Evolutionary conservation across 2,797 vertebrate genomes (phyloP), one percentile per base, ranked within the genome.

Genomic region (Glossophaga mutica): DNA sequence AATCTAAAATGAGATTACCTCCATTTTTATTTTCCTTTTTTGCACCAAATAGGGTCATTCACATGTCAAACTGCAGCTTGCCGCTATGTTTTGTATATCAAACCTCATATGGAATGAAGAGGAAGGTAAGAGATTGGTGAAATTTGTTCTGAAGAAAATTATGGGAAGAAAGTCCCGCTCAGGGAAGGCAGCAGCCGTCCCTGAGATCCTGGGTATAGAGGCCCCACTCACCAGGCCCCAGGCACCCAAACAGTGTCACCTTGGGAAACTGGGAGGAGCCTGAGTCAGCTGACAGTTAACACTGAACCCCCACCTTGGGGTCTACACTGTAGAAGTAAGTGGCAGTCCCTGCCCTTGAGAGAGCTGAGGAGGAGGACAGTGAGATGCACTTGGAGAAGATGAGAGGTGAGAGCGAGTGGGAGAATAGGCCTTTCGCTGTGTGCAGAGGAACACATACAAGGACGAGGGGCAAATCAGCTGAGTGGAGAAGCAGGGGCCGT

Each of bases 41-140:
- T 97, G 0, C 93, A 67, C 87, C 52, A 65, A 96, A 82, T 98
- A 99, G 99, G 99, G 99, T 96, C 99, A 99, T 98, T 99, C 99
- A 42, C 99, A 99, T 97, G 99, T 99, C 97, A 99, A 99, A 97
- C 99, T 99, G 93, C 99, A 99, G 98, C 99, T 99, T 92, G 99
- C 99, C 50, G 99, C 99, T 97, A 99, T 99, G 97, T 99, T 99
- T 98, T 99, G 99, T 97, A 99, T 99, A 98, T 99, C 99, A 97
- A 99, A 99, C 98, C 99, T 99, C 88, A 99, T 99, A 98, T 99
- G 99, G 99, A 99, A 99, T 95, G 99, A 99, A 98, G 99, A 99
- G 96, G 99, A 99, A 97, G 99, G 99, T 99, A 98, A 99, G 99
- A 44, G 86, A 79, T 42, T 94, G 84, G 74, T 70, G 57, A 65